These are phyloP conservation scores for Nibea albiflora DNA, from an alignment of 2,113 vertebrate genomes.

Conservation along the genomic window DNA sequence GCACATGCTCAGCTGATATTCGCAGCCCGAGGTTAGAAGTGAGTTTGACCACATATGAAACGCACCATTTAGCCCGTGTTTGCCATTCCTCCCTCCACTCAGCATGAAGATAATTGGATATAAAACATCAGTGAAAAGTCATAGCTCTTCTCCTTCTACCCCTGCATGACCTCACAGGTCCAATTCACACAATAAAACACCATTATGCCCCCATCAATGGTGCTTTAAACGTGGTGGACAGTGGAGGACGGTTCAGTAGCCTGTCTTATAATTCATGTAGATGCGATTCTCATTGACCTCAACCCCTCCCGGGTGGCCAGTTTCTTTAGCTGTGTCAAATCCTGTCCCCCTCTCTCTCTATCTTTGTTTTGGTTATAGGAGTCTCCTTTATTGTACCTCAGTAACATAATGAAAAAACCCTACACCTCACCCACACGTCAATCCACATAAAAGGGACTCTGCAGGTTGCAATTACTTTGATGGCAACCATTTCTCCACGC, in stretches of 20 bases:
- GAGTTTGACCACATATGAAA: slow-evolving; percentile 71
- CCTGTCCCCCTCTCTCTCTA: not conserved
- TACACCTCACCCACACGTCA: slow-evolving; percentile 7
- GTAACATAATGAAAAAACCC: slow-evolving; percentile 50
- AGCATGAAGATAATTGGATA: slow-evolving; percentile 73
- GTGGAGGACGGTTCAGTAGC: slow-evolving; percentile 22
- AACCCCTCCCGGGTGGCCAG: slow-evolving; percentile 2
- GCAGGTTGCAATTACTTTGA: slow-evolving; percentile 51
- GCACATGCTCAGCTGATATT: slow-evolving; percentile 31
- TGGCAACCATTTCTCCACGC: slow-evolving; percentile 18
- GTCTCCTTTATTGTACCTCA: slow-evolving; percentile 27
- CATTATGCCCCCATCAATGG: slow-evolving; percentile 62
- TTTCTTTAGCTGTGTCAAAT: slow-evolving; percentile 37
- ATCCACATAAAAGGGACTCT: slow-evolving; percentile 36
- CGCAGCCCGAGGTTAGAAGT: slow-evolving; percentile 46
- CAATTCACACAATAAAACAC: slow-evolving; percentile 64
- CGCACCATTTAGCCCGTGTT: slow-evolving; percentile 60
- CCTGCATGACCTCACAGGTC: slow-evolving; percentile 25
- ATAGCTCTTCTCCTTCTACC: slow-evolving; percentile 37
- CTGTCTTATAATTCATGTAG: slow-evolving; percentile 44
- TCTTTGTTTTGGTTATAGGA: not conserved
- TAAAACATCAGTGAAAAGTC: slow-evolving; percentile 71
- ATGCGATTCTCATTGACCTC: slow-evolving; percentile 41
- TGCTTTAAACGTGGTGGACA: slow-evolving; percentile 49
- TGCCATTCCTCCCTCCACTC: slow-evolving; percentile 65